Conservation (phyloP, 2,113 vertebrate species). For the Pteropus alecto region DNA sequence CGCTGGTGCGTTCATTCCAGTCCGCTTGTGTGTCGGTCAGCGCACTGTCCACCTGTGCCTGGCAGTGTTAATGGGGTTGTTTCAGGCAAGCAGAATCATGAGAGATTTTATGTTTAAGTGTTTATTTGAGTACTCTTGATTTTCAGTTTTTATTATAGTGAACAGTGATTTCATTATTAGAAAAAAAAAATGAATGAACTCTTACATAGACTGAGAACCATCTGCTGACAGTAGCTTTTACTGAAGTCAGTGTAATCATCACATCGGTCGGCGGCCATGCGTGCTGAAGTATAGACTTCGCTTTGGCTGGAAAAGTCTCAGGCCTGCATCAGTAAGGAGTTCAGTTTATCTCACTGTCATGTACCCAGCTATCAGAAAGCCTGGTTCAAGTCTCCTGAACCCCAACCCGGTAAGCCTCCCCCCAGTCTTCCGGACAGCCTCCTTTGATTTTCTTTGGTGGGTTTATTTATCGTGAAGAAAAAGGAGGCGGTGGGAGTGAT, state of each 20-base stretch:
- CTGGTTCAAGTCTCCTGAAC: background rate
- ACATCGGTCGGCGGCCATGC: background rate
- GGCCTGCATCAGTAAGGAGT: background rate
- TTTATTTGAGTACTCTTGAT: background rate
- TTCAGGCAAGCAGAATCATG: background rate
- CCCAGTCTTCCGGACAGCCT: background rate
- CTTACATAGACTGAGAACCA: background rate
- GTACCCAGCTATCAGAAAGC: background rate
- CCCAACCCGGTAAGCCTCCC: background rate
- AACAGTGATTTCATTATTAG: background rate
- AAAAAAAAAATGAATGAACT: background rate
- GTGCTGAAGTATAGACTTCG: background rate
- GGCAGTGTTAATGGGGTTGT: background rate
- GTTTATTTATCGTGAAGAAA: background rate
- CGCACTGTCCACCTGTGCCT: background rate
- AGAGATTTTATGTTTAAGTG: background rate
- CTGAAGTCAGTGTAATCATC: background rate
- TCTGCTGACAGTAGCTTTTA: background rate
- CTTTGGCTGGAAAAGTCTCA: background rate
- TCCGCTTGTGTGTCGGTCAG: background rate
- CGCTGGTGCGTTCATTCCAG: background rate
- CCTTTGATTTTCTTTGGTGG: background rate
- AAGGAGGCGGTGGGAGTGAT: background rate
- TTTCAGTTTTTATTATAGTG: background rate
- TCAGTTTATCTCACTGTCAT: background rate